These are phyloP conservation scores for Parnassius apollo DNA, from an alignment of 2,888 invertebrate species.

Conservation along the genomic window DNA sequence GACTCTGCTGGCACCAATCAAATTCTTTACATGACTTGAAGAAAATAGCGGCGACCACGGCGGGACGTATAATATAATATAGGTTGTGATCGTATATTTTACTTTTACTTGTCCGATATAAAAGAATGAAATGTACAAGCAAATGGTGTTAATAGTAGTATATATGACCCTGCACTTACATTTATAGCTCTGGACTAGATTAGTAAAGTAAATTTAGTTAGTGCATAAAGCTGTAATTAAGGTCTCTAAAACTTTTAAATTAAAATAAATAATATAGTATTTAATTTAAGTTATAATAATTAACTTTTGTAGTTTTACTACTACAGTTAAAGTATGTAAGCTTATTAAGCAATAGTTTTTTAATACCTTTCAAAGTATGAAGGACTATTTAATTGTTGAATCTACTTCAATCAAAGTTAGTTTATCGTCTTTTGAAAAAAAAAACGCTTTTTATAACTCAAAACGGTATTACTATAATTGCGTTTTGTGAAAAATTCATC, in stretches of 20 bases:
- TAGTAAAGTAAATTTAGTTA: conserved; percentile 1
- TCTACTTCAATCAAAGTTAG: too few species aligned
- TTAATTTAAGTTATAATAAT: conserved; percentile 1
- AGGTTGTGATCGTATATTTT: too few species aligned
- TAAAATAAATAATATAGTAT: too few species aligned
- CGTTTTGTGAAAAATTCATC: background rate
- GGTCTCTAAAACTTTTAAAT: conserved; percentile 13
- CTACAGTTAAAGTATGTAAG: background rate
- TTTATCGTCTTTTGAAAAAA: background rate
- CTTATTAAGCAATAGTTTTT: conserved; percentile 9
- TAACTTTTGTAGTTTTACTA: background rate
- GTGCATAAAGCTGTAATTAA: background rate
- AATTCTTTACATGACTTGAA: too few species aligned
- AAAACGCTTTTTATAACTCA: background rate
- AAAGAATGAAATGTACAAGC: background rate
- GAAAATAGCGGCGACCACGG: too few species aligned
- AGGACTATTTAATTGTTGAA: background rate
- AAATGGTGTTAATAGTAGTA: background rate
- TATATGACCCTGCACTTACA: background rate
- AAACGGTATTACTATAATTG: background rate
- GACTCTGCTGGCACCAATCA: too few species aligned
- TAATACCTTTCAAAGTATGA: background rate
- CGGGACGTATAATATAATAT: too few species aligned
- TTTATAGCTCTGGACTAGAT: background rate
- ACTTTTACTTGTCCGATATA: too few species aligned